Conservation (phyloP, 1,140 invertebrate species). For the Apis dorsata region DNA sequence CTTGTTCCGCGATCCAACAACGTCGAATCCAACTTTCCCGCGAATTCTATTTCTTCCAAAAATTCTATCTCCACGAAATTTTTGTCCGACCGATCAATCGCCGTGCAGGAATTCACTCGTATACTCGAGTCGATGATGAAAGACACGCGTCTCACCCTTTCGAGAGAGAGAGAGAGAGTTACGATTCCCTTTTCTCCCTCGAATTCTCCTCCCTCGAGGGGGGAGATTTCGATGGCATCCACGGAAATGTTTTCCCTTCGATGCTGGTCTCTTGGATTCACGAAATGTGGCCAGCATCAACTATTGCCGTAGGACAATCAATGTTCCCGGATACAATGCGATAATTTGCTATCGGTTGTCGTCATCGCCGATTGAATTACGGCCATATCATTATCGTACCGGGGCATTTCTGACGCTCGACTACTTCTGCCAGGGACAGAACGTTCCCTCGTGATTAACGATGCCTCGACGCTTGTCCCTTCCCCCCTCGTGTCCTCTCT, state of each 20-base stretch:
- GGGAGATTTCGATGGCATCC: constrained; percentile 30
- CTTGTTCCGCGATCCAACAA: not conserved
- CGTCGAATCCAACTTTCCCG: not conserved
- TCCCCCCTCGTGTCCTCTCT: not conserved
- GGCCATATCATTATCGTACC: constrained; percentile 36
- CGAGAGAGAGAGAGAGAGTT: constrained; percentile 47
- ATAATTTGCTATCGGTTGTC: constrained; percentile 54
- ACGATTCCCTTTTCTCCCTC: constrained; percentile 32
- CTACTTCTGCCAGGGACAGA: constrained; percentile 34
- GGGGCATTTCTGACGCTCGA: constrained; percentile 26
- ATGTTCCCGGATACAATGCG: constrained; percentile 52
- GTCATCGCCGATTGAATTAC: constrained; percentile 57
- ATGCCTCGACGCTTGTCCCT: not conserved
- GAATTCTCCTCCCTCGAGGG: not conserved
- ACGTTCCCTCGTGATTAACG: constrained; percentile 29
- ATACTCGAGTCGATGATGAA: constrained; percentile 24
- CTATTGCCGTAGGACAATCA: constrained; percentile 50
- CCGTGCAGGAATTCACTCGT: not conserved
- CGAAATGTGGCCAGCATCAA: constrained; percentile 36
- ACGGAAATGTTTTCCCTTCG: constrained; percentile 18
- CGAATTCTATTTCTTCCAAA: not conserved
- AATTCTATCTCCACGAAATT: too few species aligned
- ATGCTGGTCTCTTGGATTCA: constrained; percentile 14
- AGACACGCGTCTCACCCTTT: constrained; percentile 39
- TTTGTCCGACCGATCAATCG: too few species aligned